These are phyloP conservation scores for Tethea ocularis DNA, from an alignment of 2,888 invertebrate species.

Conservation along the genomic window DNA sequence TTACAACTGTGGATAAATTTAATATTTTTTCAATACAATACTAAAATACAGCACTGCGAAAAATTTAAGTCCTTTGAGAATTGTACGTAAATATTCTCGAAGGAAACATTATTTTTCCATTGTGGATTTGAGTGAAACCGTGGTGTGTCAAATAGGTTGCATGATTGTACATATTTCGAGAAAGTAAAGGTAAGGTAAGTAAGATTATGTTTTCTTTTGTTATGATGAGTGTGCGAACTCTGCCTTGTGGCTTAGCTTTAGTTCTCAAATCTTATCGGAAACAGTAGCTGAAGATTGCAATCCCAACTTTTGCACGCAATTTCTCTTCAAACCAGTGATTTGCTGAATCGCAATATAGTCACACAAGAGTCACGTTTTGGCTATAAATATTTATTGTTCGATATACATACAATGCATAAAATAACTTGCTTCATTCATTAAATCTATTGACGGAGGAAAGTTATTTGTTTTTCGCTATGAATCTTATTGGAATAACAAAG, in stretches of 20 bases:
- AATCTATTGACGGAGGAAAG: too few relatives aligned
- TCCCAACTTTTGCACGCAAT: not conserved
- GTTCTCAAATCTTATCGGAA: conserved; percentile 19
- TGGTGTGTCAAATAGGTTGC: conserved; percentile 40
- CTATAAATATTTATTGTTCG: not conserved
- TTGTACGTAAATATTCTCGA: not conserved
- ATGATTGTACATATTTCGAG: conserved; percentile 67
- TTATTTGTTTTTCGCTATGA: too few relatives aligned
- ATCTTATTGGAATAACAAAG: too few relatives aligned
- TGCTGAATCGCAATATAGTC: not conserved
- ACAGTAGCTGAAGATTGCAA: not conserved
- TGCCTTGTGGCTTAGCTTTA: conserved; percentile 20
- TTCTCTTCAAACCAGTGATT: not conserved
- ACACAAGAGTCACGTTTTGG: not conserved
- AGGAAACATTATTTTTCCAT: conserved; percentile 24
- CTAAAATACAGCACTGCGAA: not conserved
- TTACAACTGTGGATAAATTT: not conserved
- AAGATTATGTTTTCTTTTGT: conserved; percentile 68
- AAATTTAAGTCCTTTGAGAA: conserved; percentile 34
- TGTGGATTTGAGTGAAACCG: conserved; percentile 18
- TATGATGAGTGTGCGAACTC: conserved; percentile 35
- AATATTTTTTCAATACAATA: not conserved
- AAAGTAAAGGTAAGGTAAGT: conserved; percentile 67
- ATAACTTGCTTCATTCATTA: not conserved
- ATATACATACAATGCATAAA: not conserved